Evolutionary conservation across 2,797 vertebrate genomes (phyloP), one percentile per base, ranked within the genome.

Genomic region (Euthynnus affinis): DNA sequence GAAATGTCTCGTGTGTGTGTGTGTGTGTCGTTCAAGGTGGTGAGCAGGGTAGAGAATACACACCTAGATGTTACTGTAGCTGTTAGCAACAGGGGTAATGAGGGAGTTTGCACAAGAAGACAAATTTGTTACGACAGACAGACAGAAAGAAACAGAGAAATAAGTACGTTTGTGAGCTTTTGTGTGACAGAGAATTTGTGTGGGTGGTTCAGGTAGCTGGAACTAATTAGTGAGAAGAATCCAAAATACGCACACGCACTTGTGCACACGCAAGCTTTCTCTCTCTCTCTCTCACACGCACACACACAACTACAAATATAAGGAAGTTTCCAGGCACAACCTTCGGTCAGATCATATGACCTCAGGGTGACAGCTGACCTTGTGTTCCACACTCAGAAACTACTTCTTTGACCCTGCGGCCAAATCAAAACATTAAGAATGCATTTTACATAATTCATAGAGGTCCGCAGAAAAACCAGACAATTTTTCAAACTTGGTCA

Each of bases 351-450:
- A 71, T 80, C 81, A 83, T 69, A 72, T 81, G 68, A 89, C 74
- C 70, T 85, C 74, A 77, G 74, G 68, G 80, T 82, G 86, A 87
- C 80, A 89, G 83, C 80, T 89, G 87, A 88, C 85, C 87, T 91
- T 85, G 86, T 78, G 82, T 90, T 81, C 68, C 75, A 81, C 32
- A 8, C 82, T 71, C 78, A 78, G 73, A 89, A 87, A 86, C 65
- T 70, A 71, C 68, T 83, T 79, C 63, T 71, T 80, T 42, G 13
- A 46, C 80, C 87, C 84, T 85, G 71, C 48, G 34, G 87, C 85
- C 70, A 55, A 85, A 83, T 52, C 78, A 84, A 87, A 89, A 82
- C 70, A 81, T 82, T 71, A 87, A 46, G 56, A 84, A 80, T 81
- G 77, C 72, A 83, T 58, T 88, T 84, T 90, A 81, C 81, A 89